Percentiles rank a stretch among this genome's conserved stretches.
phyloP scores from a whole-genome alignment of 2,888 invertebrate species.

The Rhopalosiphum nymphaeae region DNA sequence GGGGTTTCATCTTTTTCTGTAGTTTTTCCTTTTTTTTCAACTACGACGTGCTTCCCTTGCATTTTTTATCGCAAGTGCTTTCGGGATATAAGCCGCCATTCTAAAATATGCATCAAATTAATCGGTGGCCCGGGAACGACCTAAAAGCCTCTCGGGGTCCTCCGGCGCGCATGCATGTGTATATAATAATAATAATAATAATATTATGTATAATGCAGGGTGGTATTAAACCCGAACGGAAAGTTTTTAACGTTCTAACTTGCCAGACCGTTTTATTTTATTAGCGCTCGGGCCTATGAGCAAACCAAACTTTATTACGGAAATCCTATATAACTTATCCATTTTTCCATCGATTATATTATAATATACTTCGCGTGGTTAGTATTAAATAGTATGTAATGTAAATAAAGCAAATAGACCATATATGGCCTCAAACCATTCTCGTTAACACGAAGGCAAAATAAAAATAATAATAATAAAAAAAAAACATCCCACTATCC shows the following conservation, averaged over 20 bases:
- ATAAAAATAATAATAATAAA: neutral
- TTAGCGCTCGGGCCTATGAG: conserved; percentile 32
- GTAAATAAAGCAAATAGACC: neutral
- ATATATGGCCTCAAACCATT: neutral
- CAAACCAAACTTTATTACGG: conserved; percentile 39
- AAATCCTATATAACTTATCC: conserved; percentile 33
- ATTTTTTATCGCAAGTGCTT: conserved; percentile 55
- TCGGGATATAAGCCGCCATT: conserved; percentile 45
- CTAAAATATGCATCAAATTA: conserved; percentile 63
- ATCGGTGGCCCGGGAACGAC: conserved; percentile 64
- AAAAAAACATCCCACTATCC: neutral
- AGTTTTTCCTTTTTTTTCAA: neutral
- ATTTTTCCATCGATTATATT: conserved; percentile 48
- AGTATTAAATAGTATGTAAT: neutral
- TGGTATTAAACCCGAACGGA: conserved; percentile 48
- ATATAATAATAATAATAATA: conserved; percentile 11
- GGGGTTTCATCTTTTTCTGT: neutral
- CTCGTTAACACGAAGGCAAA: neutral
- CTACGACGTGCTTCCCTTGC: conserved; percentile 40
- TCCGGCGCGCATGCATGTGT: neutral
- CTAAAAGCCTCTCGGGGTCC: conserved; percentile 61
- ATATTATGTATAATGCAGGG: conserved; percentile 36
- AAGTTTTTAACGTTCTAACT: conserved; percentile 62
- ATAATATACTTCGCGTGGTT: neutral
- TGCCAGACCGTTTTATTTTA: conserved; percentile 63